phyloP scores from a whole-genome alignment of 2,888 invertebrate genomes.

The Eugnorisma glareosa region DNA sequence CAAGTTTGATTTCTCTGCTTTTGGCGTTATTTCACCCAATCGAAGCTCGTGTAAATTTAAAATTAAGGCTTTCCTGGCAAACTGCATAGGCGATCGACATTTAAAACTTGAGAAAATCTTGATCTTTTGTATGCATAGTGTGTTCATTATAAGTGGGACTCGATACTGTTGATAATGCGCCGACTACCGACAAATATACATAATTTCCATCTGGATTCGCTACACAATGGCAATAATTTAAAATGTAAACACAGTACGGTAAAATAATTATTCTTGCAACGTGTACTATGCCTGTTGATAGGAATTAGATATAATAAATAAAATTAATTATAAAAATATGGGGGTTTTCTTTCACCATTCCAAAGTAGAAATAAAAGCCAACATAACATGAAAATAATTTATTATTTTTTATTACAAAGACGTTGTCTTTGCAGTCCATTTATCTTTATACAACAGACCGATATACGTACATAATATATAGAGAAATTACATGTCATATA shows the following conservation, averaged over 20 bases:
- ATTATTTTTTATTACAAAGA: slow-evolving; percentile 47
- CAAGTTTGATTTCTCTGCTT: slow-evolving; percentile 75
- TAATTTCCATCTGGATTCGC: slow-evolving; percentile 60
- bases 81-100: slow-evolving; percentile 80
- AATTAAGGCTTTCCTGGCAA: slow-evolving; percentile 87
- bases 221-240: slow-evolving; percentile 71
- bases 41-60: slow-evolving; percentile 81
- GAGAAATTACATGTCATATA: slow-evolving; percentile 17
- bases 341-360: slow-evolving; percentile 72
- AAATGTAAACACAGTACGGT: slow-evolving; percentile 80
- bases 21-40: slow-evolving; percentile 80
- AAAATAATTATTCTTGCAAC: slow-evolving; percentile 88
- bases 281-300: slow-evolving; percentile 89
- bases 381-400: slow-evolving; percentile 63
- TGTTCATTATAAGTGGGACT: slow-evolving; percentile 69
- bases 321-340: slow-evolving; percentile 85
- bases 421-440: slow-evolving; percentile 38
- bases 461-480: slow-evolving; percentile 18
- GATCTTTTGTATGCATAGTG: slow-evolving; percentile 76
- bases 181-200: slow-evolving; percentile 54
- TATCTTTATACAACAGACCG: slow-evolving; percentile 28
- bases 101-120: slow-evolving; percentile 65
- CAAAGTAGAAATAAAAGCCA: slow-evolving; percentile 55
- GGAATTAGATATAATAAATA: slow-evolving; percentile 90
- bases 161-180: slow-evolving; percentile 69